A percentile compares a stretch with the other conserved stretches of the same genome.
phyloP scores from a whole-genome alignment of 2,797 vertebrate species.

The Adrianichthys oophorus region DNA sequence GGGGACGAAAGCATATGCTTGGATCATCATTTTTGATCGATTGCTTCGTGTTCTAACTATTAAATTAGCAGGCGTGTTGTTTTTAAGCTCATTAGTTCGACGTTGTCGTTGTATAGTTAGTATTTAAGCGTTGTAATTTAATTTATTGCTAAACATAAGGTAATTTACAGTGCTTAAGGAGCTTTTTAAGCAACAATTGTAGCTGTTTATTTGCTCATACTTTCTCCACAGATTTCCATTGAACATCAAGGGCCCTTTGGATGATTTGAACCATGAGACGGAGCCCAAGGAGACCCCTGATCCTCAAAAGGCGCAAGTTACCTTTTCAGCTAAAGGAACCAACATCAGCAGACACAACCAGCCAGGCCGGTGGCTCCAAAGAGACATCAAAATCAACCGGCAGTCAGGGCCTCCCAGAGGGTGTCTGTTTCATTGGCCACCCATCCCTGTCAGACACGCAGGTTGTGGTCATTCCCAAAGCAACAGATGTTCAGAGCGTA shows the following conservation, averaged over 20 bases:
- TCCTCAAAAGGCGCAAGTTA: conserved; percentile 91
- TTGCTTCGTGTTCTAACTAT: too few species aligned
- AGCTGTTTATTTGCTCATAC: conserved; percentile 2
- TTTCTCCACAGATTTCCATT: conserved; percentile 44
- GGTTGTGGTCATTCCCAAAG: conserved; percentile 86
- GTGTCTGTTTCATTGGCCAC: conserved; percentile 87
- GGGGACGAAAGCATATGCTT: too few species aligned
- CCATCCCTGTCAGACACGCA: conserved; percentile 87
- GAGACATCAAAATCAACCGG: conserved; percentile 17
- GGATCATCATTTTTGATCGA: too few species aligned
- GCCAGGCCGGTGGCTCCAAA: conserved; percentile 29
- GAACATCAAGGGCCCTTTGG: conserved; percentile 42
- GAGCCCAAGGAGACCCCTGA: conserved; percentile 91
- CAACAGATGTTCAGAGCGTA: conserved; percentile 86
- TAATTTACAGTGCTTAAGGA: too few species aligned
- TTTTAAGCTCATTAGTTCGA: too few species aligned
- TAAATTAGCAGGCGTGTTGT: too few species aligned
- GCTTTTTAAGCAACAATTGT: not conserved
- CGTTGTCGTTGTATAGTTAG: too few species aligned
- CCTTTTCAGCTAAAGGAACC: conserved; percentile 76
- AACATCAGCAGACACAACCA: conserved; percentile 31
- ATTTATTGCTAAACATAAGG: too few species aligned
- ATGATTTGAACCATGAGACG: conserved; percentile 85
- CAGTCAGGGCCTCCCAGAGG: conserved; percentile 74
- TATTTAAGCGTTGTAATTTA: too few species aligned